phyloP scores from a whole-genome alignment of 2,888 invertebrate species.

The Dryobotodes eremita region DNA sequence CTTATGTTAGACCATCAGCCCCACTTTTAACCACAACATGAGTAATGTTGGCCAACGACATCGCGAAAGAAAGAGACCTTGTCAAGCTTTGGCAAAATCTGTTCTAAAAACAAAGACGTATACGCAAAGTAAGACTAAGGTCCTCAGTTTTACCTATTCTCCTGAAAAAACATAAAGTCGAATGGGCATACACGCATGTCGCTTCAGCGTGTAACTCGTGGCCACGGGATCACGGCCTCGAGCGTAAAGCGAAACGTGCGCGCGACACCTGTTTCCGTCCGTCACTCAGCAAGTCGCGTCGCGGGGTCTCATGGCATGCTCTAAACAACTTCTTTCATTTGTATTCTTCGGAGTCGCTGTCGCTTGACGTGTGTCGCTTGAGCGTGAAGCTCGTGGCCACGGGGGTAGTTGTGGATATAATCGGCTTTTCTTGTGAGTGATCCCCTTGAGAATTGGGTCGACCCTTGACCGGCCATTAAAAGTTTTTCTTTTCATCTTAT shows the following conservation, averaged over 20 bases:
- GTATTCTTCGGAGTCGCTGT: neutral
- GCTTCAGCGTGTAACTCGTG: neutral
- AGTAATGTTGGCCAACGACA: neutral
- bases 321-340: neutral
- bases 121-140: neutral
- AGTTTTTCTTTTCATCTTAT: conserved; percentile 53
- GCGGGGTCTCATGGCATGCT: no score
- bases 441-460: conserved; percentile 42
- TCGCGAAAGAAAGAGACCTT: neutral
- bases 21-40: neutral
- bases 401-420: conserved; percentile 32
- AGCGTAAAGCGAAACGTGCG: neutral
- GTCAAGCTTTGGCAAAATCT: conserved; percentile 3
- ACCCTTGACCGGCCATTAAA: conserved; percentile 58
- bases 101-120: conserved; percentile 22
- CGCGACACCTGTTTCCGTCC: neutral
- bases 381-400: neutral
- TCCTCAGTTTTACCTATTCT: neutral
- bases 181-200: conserved; percentile 3
- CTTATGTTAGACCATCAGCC: neutral
- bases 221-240: neutral
- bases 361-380: neutral
- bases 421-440: conserved; percentile 60
- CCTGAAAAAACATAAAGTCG: conserved; percentile 30
- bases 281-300: neutral